Evolutionary conservation across 2,888 invertebrate genomes (phyloP).

Genomic region (Drosophila colorata): DNA sequence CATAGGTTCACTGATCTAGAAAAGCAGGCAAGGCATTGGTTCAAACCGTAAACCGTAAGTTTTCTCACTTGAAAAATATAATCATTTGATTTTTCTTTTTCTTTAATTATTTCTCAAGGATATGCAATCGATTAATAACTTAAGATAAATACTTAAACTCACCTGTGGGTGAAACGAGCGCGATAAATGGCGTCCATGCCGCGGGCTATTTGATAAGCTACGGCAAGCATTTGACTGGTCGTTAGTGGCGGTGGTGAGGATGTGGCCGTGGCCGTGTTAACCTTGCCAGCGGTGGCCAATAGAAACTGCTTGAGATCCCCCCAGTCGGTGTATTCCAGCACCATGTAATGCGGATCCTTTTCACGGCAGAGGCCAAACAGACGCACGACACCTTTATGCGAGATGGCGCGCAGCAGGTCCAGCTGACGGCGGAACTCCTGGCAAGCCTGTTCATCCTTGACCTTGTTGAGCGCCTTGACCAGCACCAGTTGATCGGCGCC

Average conservation of each 20-base stretch:
- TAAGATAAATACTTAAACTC: no score
- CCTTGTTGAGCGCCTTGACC: constrained; percentile 91
- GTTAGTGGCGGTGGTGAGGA: constrained; percentile 87
- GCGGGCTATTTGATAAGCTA: constrained; percentile 91
- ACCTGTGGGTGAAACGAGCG: constrained; percentile 92
- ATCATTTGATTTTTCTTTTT: no score
- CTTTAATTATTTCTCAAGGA: no score
- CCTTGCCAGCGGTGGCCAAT: constrained; percentile 86
- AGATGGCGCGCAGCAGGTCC: constrained; percentile 93
- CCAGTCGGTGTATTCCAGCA: constrained; percentile 97
- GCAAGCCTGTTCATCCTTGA: constrained; percentile 91
- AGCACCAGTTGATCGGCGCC: constrained; percentile 86
- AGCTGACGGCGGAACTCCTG: constrained; percentile 95
- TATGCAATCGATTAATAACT: no score
- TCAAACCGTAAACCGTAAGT: no score
- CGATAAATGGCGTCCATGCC: constrained; percentile 93
- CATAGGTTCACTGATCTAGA: no score
- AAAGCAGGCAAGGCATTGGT: no score
- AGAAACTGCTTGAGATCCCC: constrained; percentile 97
- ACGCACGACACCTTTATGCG: constrained; percentile 92
- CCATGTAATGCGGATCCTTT: constrained; percentile 94
- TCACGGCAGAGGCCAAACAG: constrained; percentile 93
- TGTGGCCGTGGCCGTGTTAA: constrained; percentile 78
- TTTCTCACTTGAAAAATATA: no score
- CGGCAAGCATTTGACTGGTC: constrained; percentile 88